Conservation (phyloP, 2,888 invertebrate species). For the Papilio elwesi region DNA sequence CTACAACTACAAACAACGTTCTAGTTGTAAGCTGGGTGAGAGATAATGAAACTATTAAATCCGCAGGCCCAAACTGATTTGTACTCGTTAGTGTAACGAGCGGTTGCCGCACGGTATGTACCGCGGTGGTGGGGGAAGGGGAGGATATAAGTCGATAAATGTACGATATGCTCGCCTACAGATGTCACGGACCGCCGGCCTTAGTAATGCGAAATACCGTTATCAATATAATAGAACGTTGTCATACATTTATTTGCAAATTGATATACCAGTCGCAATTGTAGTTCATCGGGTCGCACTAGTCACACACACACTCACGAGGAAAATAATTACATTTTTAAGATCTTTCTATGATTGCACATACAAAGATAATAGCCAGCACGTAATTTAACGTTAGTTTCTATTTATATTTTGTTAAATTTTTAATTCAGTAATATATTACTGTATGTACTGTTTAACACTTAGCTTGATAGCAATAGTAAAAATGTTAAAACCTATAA, state of each 20-base stretch:
- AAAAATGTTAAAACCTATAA: no score
- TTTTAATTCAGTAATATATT: no score
- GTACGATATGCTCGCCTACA: slow-evolving; percentile 47
- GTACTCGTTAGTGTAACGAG: slow-evolving; percentile 37
- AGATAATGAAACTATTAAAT: slow-evolving; percentile 36
- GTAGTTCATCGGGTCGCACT: not conserved
- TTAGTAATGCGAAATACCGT: slow-evolving; percentile 36
- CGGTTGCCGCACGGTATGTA: slow-evolving; percentile 30
- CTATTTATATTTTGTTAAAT: no score
- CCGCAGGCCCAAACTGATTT: slow-evolving; percentile 34
- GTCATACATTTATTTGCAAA: slow-evolving; percentile 20
- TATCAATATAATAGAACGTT: slow-evolving; percentile 25
- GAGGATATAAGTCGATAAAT: slow-evolving; percentile 48
- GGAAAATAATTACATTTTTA: not conserved
- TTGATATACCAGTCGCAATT: not conserved
- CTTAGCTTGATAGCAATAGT: no score
- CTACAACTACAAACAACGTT: not conserved
- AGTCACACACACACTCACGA: not conserved
- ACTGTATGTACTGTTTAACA: no score
- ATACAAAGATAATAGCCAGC: no score
- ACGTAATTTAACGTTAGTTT: no score
- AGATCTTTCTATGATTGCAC: not conserved
- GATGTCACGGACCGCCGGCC: slow-evolving; percentile 46
- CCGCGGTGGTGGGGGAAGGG: not conserved
- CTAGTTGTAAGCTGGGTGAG: slow-evolving; percentile 19